phyloP scores from a whole-genome alignment of 2,797 vertebrate species.

The Prionace glauca region DNA sequence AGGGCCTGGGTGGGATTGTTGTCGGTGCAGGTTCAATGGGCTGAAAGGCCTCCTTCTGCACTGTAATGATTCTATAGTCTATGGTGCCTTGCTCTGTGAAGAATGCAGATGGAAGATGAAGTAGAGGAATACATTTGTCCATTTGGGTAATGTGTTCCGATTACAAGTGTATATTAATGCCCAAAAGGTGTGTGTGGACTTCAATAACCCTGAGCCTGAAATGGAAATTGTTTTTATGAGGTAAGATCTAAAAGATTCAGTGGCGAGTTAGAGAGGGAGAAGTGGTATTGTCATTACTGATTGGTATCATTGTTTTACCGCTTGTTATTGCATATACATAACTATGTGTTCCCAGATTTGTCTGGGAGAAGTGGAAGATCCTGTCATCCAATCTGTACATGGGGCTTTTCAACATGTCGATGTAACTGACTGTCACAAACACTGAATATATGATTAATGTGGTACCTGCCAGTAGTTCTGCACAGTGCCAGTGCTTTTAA shows the following conservation, averaged over 20 bases:
- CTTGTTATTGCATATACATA: background rate
- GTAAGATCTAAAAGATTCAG: background rate
- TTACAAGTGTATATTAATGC: background rate
- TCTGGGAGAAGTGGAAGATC: background rate
- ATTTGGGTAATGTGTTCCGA: background rate
- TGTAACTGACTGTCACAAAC: background rate
- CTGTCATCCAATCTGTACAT: too few relatives aligned
- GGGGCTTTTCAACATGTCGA: background rate
- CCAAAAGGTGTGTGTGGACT: background rate
- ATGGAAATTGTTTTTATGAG: background rate
- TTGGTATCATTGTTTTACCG: background rate
- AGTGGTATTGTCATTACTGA: background rate
- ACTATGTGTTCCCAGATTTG: background rate
- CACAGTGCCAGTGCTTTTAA: background rate
- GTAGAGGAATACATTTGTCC: background rate
- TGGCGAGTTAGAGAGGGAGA: background rate
- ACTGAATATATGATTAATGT: background rate
- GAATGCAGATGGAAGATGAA: background rate
- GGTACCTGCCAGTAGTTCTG: background rate
- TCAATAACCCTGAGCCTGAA: background rate
- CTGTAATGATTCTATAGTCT: too few relatives aligned
- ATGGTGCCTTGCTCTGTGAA: background rate
- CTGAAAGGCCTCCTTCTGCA: too few relatives aligned
- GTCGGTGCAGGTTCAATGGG: too few relatives aligned
- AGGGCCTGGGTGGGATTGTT: too few relatives aligned